These are phyloP conservation scores for Oryctes rhinoceros DNA, from an alignment of 1,140 invertebrate genomes.

Conservation along the genomic window DNA sequence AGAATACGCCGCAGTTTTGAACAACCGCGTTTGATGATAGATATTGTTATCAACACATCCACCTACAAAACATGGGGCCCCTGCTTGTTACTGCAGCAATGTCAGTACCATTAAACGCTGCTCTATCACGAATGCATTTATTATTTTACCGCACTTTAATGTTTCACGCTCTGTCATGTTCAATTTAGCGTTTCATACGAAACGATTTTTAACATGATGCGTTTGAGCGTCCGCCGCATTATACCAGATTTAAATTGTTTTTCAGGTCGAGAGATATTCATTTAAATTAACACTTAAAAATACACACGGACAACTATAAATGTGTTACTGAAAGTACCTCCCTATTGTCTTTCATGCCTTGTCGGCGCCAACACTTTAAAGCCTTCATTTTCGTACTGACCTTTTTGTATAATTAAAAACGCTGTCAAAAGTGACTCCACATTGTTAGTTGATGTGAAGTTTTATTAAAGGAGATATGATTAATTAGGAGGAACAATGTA, in stretches of 20 bases:
- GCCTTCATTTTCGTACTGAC: neutral
- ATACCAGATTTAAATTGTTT: conserved; percentile 29
- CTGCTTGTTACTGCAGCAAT: neutral
- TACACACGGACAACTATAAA: conserved; percentile 5
- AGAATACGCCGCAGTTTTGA: no score
- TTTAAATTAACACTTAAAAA: conserved; percentile 32
- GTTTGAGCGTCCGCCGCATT: neutral
- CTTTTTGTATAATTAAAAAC: conserved; percentile 9
- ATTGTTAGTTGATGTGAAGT: conserved; percentile 36
- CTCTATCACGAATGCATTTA: conserved; percentile 23
- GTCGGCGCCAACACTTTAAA: conserved; percentile 6
- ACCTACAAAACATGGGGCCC: neutral
- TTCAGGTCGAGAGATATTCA: neutral
- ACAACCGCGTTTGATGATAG: no score
- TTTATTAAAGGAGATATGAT: conserved; percentile 31
- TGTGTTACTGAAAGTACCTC: neutral
- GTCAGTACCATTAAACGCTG: conserved; percentile 7
- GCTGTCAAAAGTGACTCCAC: conserved; percentile 18
- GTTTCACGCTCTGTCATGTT: conserved; percentile 35
- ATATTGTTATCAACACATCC: no score
- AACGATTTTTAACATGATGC: conserved; percentile 7
- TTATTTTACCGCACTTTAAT: conserved; percentile 36
- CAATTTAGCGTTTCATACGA: conserved; percentile 26
- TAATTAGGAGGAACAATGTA: conserved; percentile 28
- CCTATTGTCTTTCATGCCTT: neutral